Evolutionary conservation across 2,888 invertebrate genomes (phyloP).

Genomic region (Ferrisia virgata): DNA sequence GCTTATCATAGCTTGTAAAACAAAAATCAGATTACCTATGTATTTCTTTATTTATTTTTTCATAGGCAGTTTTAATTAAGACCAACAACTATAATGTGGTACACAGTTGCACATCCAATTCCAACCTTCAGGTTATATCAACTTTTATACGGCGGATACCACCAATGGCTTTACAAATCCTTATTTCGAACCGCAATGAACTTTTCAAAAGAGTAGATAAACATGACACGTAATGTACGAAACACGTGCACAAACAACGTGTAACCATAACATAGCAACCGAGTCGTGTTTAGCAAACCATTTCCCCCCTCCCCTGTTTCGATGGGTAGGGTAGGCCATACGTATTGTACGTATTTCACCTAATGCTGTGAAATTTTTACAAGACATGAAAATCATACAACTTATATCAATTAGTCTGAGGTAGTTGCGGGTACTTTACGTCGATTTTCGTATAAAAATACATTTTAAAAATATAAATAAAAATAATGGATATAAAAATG

Average conservation of each 20-base stretch:
- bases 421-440: too few species aligned
- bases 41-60: too few species aligned
- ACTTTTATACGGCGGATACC: not conserved
- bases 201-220: not conserved
- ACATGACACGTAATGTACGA: not conserved
- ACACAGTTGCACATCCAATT: not conserved
- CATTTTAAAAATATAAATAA: too few species aligned
- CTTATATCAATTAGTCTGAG: not conserved
- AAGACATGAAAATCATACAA: not conserved
- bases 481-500: not conserved
- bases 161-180: not conserved
- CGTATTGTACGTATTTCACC: not conserved
- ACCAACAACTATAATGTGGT: not conserved
- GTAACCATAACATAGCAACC: not conserved
- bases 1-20: constrained; percentile 10
- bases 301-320: not conserved
- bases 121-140: not conserved
- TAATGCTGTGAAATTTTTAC: not conserved
- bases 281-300: not conserved
- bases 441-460: too few species aligned
- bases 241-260: not conserved
- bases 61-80: not conserved
- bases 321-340: not conserved
- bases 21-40: too few species aligned
- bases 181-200: not conserved